Conservation (phyloP, 2,888 invertebrate genomes). For the Ethmia dodecea region DNA sequence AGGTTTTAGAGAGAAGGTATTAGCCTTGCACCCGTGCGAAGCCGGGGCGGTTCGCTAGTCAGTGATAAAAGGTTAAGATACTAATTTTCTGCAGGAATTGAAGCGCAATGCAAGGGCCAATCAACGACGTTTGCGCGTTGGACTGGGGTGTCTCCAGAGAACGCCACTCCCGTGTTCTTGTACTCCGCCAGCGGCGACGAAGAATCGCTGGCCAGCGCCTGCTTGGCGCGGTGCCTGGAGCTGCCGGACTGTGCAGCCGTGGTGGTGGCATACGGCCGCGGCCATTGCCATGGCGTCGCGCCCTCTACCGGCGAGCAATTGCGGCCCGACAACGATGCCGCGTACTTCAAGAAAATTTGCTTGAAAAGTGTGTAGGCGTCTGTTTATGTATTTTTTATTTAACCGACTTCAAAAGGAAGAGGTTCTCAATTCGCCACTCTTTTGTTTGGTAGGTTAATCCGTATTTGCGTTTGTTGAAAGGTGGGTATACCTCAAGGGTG, state of each 20-base stretch:
- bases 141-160: constrained; percentile 57
- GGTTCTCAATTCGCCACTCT: too few species aligned
- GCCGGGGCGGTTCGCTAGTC: too few species aligned
- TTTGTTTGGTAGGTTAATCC: too few species aligned
- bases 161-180: constrained; percentile 58
- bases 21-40: too few species aligned
- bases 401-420: too few species aligned
- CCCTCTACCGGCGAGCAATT: constrained; percentile 33
- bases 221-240: constrained; percentile 62
- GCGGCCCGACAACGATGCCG: constrained; percentile 73
- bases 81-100: constrained; percentile 28
- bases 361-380: constrained; percentile 63
- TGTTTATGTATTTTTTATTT: not conserved
- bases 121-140: constrained; percentile 52
- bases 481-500: too few species aligned
- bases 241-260: constrained; percentile 66
- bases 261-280: constrained; percentile 61
- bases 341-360: constrained; percentile 82
- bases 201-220: constrained; percentile 58
- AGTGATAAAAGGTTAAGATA: too few species aligned
- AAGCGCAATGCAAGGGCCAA: constrained; percentile 42
- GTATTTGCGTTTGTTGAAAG: too few species aligned
- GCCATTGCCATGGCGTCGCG: constrained; percentile 66
- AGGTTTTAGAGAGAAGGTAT: too few species aligned
- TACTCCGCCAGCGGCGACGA: constrained; percentile 66